phyloP scores from a whole-genome alignment of 2,888 invertebrate species.

The Sisyra nigra region DNA sequence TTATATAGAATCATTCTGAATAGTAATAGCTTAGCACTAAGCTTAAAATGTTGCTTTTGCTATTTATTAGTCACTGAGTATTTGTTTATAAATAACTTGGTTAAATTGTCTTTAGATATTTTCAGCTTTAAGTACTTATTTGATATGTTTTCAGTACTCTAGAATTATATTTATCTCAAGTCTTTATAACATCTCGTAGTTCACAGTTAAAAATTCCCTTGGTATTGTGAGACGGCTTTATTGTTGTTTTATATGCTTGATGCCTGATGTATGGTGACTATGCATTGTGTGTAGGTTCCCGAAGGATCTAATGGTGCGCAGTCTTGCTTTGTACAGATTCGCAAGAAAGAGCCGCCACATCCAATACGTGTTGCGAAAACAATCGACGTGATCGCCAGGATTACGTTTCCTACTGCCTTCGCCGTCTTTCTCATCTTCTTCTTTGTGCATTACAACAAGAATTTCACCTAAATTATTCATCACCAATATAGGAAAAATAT shows the following conservation, averaged over 20 bases:
- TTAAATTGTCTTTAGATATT: too few relatives aligned
- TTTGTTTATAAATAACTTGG: too few relatives aligned
- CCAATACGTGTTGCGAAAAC: constrained; percentile 88
- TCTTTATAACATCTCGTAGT: constrained; percentile 1
- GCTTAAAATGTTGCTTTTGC: too few relatives aligned
- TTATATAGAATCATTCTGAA: too few relatives aligned
- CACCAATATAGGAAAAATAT: too few relatives aligned
- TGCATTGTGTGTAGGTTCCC: constrained; percentile 3
- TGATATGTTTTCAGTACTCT: too few relatives aligned
- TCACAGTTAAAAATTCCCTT: neutral
- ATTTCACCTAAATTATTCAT: constrained; percentile 17
- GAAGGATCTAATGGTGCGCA: constrained; percentile 20
- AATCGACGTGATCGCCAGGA: constrained; percentile 85
- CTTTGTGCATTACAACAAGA: constrained; percentile 89
- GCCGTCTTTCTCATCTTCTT: constrained; percentile 88
- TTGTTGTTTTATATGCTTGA: neutral
- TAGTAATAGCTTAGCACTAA: too few relatives aligned
- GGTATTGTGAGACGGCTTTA: neutral
- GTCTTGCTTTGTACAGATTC: constrained; percentile 72
- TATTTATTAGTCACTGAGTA: too few relatives aligned
- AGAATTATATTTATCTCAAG: too few relatives aligned
- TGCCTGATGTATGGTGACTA: neutral
- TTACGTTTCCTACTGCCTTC: constrained; percentile 86
- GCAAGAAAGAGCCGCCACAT: constrained; percentile 83
- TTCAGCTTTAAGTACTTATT: too few relatives aligned